Base-by-base conservation (phyloP, 2,888 invertebrate genomes). In the Trissoscelio sp. region DNA sequence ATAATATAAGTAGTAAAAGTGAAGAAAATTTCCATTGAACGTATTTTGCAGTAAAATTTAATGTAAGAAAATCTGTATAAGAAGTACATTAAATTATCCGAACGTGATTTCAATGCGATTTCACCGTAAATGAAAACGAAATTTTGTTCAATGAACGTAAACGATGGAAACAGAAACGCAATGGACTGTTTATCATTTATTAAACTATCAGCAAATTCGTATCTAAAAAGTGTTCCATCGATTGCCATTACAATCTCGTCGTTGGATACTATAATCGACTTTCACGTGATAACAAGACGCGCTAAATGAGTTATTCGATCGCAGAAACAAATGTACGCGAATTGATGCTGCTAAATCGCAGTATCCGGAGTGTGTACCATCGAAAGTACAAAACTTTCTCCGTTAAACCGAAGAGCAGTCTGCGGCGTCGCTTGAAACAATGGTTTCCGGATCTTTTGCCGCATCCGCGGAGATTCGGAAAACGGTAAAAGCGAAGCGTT, bases 301-400 rank as follows among this genome's bases (percentile, higher is more conserved):
- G 57, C 31, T 57, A 74, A 74, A 64, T 74, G 57, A 74, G 66
- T 66, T 74, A 66, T 66, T 74, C 66, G 55, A 31, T 48, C 28
- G 66, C n/a, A 14, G 46, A 48, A 74, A 66, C 48, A 57, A 48
- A 74, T 53, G 48, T 46, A 44, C 16, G 34, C 62, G 62, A 62
- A 53, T 62, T 14, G 64, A 31, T 46, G 55, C 42, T 20, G 37
- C 44, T 28, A 31, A 62, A 67, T 55, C 20, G n/a, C 2, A 48
- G 34, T 46, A 64, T 46, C 24, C 16, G 48, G 24, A n/a, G 51
- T 57, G 57, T 39, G 55, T 7, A 42, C 14, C 22, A 20, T 62
- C 67, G 72, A 66, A 60, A 73, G 67, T 53, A 34, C 20, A 24
- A 3, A 79, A 79, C 79, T 79, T 79, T 79, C 57, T 72, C 79